Base-by-base conservation (phyloP, 2,888 invertebrate genomes). In the Ceramica pisi region DNA sequence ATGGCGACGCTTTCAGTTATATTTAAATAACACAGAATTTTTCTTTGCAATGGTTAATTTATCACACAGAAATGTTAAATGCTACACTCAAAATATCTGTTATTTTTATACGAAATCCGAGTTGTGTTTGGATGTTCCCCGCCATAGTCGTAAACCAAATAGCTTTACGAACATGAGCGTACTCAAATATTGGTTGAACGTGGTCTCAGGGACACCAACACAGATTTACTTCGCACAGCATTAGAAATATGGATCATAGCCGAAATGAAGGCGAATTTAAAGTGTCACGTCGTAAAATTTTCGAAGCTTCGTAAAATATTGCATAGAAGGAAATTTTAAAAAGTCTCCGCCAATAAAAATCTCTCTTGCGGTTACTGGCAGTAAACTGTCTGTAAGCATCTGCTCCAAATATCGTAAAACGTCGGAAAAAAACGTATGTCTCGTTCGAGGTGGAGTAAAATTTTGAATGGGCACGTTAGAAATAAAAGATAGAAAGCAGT, bases 151-250 rank as follows among this genome's bases (percentile, higher is more conserved):
- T 92, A 92, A 91, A 93, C 89, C 89, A 90, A 92, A 92, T 90
- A 90, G 90, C 90, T 92, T 92, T 91, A 89, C 89, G 90, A 90
- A 91, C 90, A 89, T 87, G 89, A 89, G 88, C 89, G 85, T 83
- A 88, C 88, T 91, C 91, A 93, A 93, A 94, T 94, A 94, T 94
- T 94, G 93, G 92, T 84, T 66, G 92, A 92, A 94, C 94, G 94
- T 94, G 94, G 91, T 90, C 89, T 89, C 82, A 79, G 85, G 88
- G 90, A 90, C 87, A 88, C 80, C 86, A 81, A 82, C 85, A 81
- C 85, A 90, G 92, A 92, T 92, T 93, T 92, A 90, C 88, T 90
- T 84, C 85, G 74, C 78, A 83, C 77, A 87, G 88, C 88, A 89
- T 89, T 88, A 87, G 84, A 87, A 87, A 88, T 88, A 88, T 86